Evolutionary conservation across 2,888 invertebrate genomes (phyloP).

Genomic region (Willowsia nigromaculata): DNA sequence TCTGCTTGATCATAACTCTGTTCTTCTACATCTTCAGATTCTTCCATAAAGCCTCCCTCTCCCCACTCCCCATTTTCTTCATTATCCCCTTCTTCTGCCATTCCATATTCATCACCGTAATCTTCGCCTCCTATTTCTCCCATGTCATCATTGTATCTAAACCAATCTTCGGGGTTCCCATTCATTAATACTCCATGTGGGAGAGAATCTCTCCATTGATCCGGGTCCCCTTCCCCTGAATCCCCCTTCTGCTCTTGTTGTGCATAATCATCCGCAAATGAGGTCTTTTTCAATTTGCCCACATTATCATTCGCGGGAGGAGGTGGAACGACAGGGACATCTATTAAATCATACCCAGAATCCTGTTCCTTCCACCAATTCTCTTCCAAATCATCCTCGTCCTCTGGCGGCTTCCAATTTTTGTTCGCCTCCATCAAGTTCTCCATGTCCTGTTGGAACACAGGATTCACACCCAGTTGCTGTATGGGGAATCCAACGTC

Average conservation of each 20-base stretch:
- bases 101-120: neutral
- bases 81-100: neutral
- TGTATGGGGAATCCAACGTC: conserved; percentile 70
- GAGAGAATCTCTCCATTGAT: too few relatives aligned
- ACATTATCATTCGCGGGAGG: too few relatives aligned
- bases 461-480: conserved; percentile 5
- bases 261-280: too few relatives aligned
- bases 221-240: too few relatives aligned
- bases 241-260: too few relatives aligned
- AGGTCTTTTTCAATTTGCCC: too few relatives aligned
- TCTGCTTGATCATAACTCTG: neutral
- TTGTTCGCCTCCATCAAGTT: conserved; percentile 18
- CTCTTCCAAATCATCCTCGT: neutral
- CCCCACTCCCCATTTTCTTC: neutral
- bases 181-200: too few relatives aligned
- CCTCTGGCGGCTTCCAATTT: neutral
- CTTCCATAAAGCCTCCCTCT: neutral
- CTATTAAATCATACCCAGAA: neutral
- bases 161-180: neutral
- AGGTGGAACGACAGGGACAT: neutral
- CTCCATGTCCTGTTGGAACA: conserved; percentile 10
- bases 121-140: neutral
- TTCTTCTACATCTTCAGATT: neutral
- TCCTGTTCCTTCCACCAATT: neutral
- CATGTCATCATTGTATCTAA: neutral